These are phyloP conservation scores for Drosophila imparisetae DNA, from an alignment of 2,888 invertebrate genomes.

Conservation along the genomic window DNA sequence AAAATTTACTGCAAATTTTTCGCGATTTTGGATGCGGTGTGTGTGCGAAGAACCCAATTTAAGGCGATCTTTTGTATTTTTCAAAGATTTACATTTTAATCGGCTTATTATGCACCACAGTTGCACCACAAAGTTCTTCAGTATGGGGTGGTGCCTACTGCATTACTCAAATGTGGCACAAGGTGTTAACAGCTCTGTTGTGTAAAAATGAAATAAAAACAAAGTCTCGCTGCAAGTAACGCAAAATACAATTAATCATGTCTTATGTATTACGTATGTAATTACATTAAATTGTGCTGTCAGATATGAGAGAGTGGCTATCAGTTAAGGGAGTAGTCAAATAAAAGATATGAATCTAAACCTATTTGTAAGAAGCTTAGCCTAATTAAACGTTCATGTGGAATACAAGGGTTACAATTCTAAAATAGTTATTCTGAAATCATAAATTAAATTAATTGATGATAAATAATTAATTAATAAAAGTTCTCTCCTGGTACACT, in stretches of 20 bases:
- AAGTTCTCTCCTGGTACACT: no score
- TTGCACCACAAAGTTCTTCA: conserved; percentile 41
- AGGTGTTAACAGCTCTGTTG: conserved; percentile 29
- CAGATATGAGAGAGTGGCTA: neutral
- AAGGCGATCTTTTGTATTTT: conserved; percentile 6
- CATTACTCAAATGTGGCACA: conserved; percentile 43
- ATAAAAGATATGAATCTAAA: neutral
- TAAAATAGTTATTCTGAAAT: no score
- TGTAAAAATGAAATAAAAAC: neutral
- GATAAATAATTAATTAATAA: neutral
- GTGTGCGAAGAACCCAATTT: conserved; percentile 13
- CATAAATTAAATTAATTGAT: neutral
- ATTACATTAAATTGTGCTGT: neutral
- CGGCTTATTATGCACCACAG: conserved; percentile 46
- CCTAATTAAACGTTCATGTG: neutral
- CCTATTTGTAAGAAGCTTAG: neutral
- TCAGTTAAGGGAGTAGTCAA: conserved; percentile 1
- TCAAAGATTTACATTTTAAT: conserved; percentile 68
- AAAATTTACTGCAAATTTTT: conserved; percentile 58
- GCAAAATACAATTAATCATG: neutral
- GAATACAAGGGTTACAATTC: neutral
- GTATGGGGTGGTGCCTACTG: conserved; percentile 8
- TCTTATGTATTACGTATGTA: neutral
- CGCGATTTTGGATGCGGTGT: conserved; percentile 30
- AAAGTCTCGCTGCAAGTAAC: neutral